Evolutionary conservation across 2,888 invertebrate genomes (phyloP), one percentile per base, ranked within the genome.

Genomic region (Drosophila mayaguana): DNA sequence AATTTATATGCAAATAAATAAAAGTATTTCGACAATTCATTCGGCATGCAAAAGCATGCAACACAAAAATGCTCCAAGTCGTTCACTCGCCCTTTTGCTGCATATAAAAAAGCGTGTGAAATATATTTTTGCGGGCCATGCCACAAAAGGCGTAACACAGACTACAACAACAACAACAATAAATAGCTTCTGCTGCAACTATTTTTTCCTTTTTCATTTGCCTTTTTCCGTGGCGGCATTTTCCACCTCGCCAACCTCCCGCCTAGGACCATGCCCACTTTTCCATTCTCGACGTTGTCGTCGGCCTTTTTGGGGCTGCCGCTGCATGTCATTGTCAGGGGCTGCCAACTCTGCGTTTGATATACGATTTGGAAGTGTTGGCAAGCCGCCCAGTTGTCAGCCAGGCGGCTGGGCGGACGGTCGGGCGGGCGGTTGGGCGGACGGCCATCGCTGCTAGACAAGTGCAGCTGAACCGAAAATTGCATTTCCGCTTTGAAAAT

Each of bases 1-100:
- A 86, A 87, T 87, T 87, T 87, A 87, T 87, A 87, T 85, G 87
- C 87, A 82, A 87, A 87, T 87, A 87, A 87, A 87, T 87, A 87
- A 87, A 83, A 87, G 81, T 81, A 82, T 83, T 77, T 75, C 75
- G 70, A 74, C 77, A 81, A 72, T 83, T 78, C 72, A 69, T 79
- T 72, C 69, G 57, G 65, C 61, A 66, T 78, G 75, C 65, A 69
- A 72, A 74, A 74, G 63, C 65, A 66, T 45, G 46, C 40, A 62
- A 55, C 38, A 61, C 42, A 72, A 72, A 57, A 61, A 72, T 61
- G 28, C 45, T 43, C 54, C 72, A 75, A 75, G 72, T 67, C 63
- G 57, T 56, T 46, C 54, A 40, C 40, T 46, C 40, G 54, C 40
- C 38, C 54, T 4, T 46, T 38, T 20, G 55, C 48, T 43, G 36